Base-by-base conservation (phyloP, 2,797 vertebrate species). In the Glyptemys insculpta region DNA sequence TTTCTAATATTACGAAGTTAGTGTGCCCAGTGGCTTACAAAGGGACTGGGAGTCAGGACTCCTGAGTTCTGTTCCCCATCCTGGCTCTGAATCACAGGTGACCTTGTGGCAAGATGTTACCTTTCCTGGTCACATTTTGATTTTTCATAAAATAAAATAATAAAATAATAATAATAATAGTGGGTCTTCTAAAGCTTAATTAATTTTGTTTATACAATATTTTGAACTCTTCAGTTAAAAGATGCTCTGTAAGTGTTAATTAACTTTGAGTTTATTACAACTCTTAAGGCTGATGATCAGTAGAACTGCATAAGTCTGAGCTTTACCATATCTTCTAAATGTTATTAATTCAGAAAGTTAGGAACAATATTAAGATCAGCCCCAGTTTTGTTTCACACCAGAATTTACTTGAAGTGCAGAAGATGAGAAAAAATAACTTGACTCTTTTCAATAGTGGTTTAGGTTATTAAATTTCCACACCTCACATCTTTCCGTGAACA, bases 261-360 rank as follows among this genome's bases (percentile, higher is more conserved):
- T 96, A 95, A 96, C 93, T 88, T 92, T 65, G 21, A 94, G 44
- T 59, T 95, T 88, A 88, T 85, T 86, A 96, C 85, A 91, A 92
- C 72, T 86, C 87, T 84, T 81, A 96, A 57, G 56, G 65, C n/a
- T 91, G 50, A 90, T 59, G 62, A 89, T 91, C 83, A 90, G 53
- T 74, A 88, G 56, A 85, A 54, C 4, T 5, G 41, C 16, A 87
- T 82, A 44, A 95, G 95, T 90, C 65, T 94, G 62, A 90, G 25
- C 79, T 14, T 1, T 95, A 95, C 47, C 41, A 84, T 96, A 27
- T 62, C n/a, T 27, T 78, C 92, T 96, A 96, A 87, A 95, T 86
- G 96, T 96, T 96, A 96, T 97, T 97, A 91, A 87, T 82, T 94
- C 59, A 94, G 87, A 52, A 90, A 78, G 76, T 91, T 80, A 86